phyloP scores from a whole-genome alignment of 92 coral and sea anemone genomes.

The Scolanthus callimorphus region DNA sequence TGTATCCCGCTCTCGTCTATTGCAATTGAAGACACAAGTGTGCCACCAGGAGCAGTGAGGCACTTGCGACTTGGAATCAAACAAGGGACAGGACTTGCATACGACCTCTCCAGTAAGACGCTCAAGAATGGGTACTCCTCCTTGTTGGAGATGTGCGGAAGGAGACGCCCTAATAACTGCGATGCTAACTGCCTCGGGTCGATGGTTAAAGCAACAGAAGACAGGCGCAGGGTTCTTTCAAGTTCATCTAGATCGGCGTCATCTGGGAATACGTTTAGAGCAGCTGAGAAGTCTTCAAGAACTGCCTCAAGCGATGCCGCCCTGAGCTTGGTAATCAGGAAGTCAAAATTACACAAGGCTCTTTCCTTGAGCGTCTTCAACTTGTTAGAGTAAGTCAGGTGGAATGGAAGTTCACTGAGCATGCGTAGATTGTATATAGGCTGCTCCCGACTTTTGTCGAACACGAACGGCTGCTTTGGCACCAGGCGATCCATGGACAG shows the following conservation, averaged over 20 bases:
- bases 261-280: slow-evolving; percentile 48
- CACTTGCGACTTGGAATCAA: slow-evolving; percentile 80
- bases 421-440: slow-evolving; percentile 79
- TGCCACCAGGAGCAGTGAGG: slow-evolving; percentile 85
- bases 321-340: slow-evolving; percentile 84
- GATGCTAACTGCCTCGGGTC: slow-evolving; percentile 88
- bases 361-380: slow-evolving; percentile 47
- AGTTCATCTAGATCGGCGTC: slow-evolving; percentile 66
- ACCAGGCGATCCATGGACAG: slow-evolving; percentile 75
- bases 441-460: slow-evolving; percentile 41
- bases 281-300: slow-evolving; percentile 69
- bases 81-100: slow-evolving; percentile 69
- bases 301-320: slow-evolving; percentile 61
- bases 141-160: slow-evolving; percentile 21
- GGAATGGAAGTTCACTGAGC: slow-evolving; percentile 82
- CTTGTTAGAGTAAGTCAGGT: slow-evolving; percentile 61
- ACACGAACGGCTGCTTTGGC: slow-evolving; percentile 78
- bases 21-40: slow-evolving; percentile 71
- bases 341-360: slow-evolving; percentile 76
- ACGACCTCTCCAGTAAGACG: slow-evolving; percentile 61
- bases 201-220: slow-evolving; percentile 64
- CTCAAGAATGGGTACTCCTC: slow-evolving; percentile 30
- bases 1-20: slow-evolving; percentile 48
- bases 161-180: slow-evolving; percentile 83
- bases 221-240: slow-evolving; percentile 69